Conservation (phyloP, 92 coral and sea anemone species). For the Palythoa heliodiscus region DNA sequence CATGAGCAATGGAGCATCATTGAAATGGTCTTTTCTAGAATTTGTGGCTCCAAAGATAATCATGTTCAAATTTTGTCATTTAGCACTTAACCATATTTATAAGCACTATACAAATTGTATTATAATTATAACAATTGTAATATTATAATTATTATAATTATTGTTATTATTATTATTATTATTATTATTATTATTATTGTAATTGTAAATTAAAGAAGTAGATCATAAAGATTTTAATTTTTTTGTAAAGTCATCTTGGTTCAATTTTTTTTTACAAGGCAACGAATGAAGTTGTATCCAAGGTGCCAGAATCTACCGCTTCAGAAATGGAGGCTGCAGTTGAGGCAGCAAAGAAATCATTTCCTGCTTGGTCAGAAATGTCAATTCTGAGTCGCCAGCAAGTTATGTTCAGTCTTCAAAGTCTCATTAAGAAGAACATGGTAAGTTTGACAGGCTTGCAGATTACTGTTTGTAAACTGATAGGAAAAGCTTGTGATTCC, state of each 20-base stretch:
- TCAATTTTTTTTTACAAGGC: constrained; percentile 60
- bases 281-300: constrained; percentile 88
- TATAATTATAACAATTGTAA: too few species aligned
- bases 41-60: too few species aligned
- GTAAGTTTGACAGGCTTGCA: constrained; percentile 46
- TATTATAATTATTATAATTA: too few species aligned
- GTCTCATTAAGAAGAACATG: constrained; percentile 86
- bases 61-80: too few species aligned
- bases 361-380: constrained; percentile 90
- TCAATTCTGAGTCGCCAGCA: constrained; percentile 94
- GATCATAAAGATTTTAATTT: too few species aligned
- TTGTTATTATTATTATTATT: not conserved
- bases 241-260: not conserved
- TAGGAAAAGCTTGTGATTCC: too few species aligned
- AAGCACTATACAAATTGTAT: too few species aligned
- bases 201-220: too few species aligned
- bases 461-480: not conserved
- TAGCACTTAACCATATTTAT: too few species aligned
- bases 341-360: constrained; percentile 82
- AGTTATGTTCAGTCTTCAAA: constrained; percentile 89
- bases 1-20: too few species aligned
- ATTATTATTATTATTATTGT: not conserved
- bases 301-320: constrained; percentile 82
- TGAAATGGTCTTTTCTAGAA: too few species aligned
- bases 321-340: constrained; percentile 94